Evolutionary conservation across 2,888 invertebrate genomes (phyloP), one percentile per base, ranked within the genome.

Genomic region (Heliconius aoede): DNA sequence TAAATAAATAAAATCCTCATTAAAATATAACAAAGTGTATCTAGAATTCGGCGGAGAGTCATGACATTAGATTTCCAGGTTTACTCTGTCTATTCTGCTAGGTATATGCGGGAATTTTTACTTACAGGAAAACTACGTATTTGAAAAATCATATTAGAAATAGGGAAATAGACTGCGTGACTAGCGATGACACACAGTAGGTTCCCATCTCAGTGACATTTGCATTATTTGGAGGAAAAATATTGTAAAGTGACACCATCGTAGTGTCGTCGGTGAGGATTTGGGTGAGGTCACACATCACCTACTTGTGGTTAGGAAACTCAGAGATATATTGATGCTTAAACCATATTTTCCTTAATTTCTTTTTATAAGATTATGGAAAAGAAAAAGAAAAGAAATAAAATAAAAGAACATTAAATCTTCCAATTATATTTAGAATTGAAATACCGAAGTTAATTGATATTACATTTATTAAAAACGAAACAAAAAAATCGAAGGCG

Each of bases 361-460:
- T 24, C 3, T n/a, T 21, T 8, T 21, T 9, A 51, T 21, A 51
- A 51, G 9, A 51, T 51, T 18, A 18, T 46, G 5, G 15, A 18
- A 18, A n/a, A n/a, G n/a, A n/a, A n/a, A n/a, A n/a, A n/a, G n/a
- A n/a, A n/a, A n/a, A n/a, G n/a, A n/a, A n/a, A 64, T 64, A 32
- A 64, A 64, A 64, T n/a, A 64, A 64, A 64, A 64, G 13, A 64
- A 62, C 21, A 1, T 30, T 62, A 32, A 32, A 30, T 62, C 24
- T 1, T 32, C 13, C 32, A 64, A n/a, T 36, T 64, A 13, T 64
- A 64, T 64, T 32, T 36, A 36, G 36, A 64, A 64, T 64, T 64
- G 11, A 32, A 64, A 64, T 64, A 64, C 64, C 36, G 32, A 36
- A 64, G n/a, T 64, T 64, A 64, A 64, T 64, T 64, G 64, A 64